These are phyloP conservation scores for Ovibos moschatus DNA, from an alignment of 2,113 vertebrate species.

Conservation along the genomic window DNA sequence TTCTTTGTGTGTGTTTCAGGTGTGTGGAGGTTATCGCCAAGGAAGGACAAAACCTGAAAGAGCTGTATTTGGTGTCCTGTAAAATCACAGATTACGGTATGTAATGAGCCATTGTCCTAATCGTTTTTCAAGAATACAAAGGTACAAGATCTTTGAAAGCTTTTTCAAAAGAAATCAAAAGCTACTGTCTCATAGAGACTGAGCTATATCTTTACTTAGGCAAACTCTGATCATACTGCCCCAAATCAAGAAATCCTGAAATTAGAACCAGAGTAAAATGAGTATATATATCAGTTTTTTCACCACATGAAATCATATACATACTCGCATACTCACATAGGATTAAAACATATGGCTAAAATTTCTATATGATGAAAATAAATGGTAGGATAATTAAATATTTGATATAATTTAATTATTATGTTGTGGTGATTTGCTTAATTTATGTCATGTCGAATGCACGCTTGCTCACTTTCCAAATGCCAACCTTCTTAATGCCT, in stretches of 20 bases:
- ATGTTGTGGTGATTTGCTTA: neutral
- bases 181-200: neutral
- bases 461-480: neutral
- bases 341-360: neutral
- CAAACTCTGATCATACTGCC: neutral
- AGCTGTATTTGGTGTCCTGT: constrained; percentile 98
- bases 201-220: neutral
- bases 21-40: constrained; percentile 99
- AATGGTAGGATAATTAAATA: neutral
- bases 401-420: neutral
- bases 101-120: constrained; percentile 69
- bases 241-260: neutral
- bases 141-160: neutral
- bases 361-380: neutral
- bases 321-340: neutral
- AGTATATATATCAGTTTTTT: neutral
- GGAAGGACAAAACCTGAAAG: constrained; percentile 95
- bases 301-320: neutral
- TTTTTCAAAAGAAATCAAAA: constrained; percentile 15
- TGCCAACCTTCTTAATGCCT: neutral
- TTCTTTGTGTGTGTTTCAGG: constrained; percentile 83
- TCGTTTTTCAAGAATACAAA: constrained; percentile 11
- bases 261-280: neutral
- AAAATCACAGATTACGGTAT: constrained; percentile 99
- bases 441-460: neutral